Evolutionary conservation across 23 tunicate species (phyloP), one percentile per base, ranked within the genome.

Genomic region (Ciona savignyi): DNA sequence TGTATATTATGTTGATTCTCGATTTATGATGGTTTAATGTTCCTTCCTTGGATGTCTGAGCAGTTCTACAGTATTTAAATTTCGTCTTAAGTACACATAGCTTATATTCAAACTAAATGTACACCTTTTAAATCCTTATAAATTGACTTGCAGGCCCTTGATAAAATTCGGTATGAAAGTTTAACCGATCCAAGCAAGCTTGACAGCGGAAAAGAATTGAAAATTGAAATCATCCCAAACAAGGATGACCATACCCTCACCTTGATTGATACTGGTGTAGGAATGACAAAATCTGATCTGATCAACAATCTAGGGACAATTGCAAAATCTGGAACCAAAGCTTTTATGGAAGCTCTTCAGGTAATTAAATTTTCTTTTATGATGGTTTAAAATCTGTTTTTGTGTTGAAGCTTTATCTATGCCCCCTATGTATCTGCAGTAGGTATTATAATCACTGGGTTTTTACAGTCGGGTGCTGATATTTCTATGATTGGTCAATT

Each of bases 401-500:
- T n/a, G n/a, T n/a, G n/a, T n/a, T n/a, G n/a, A n/a, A n/a, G n/a
- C n/a, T n/a, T n/a, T n/a, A n/a, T n/a, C n/a, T n/a, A n/a, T n/a
- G n/a, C n/a, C n/a, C n/a, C n/a, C n/a, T n/a, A n/a, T n/a, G n/a
- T n/a, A n/a, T n/a, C n/a, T n/a, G n/a, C n/a, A n/a, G n/a, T n/a
- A n/a, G n/a, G n/a, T n/a, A n/a, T n/a, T 15, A 49, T 49, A 11
- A 49, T 11, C 20, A 20, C 15, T 65, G 35, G 33, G n/a, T 75
- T 33, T 30, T 68, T 78, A 62, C 64, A 85, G 91, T 77, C 97
- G 65, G 97, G 97, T 56, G 97, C 97, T 30, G 97, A 91, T 61
- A 91, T 91, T 77, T 91, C 97, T 33, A 91, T 91, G 97, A 91
- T 91, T 85, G 97, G 97, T 49, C 97, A 91, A 67, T 89, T 89